Evolutionary conservation across 2,888 invertebrate species (phyloP).

Genomic region (Cetonia aurata): DNA sequence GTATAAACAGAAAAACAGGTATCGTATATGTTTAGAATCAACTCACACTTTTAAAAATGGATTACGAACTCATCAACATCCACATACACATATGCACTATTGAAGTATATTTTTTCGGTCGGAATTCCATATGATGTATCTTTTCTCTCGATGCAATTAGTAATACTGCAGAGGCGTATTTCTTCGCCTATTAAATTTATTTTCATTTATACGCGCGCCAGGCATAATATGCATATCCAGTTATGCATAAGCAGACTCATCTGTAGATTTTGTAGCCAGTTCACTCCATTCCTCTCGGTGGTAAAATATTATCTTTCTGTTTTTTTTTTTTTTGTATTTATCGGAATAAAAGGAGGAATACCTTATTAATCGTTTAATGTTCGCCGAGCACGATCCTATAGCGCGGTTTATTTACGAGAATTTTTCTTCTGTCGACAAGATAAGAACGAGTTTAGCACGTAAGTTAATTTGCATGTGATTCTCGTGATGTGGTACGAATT

Average conservation of each 20-base stretch:
- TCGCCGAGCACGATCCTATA: constrained; percentile 1
- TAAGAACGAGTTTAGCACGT: constrained; percentile 1
- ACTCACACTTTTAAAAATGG: constrained; percentile 6
- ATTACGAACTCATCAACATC: not conserved
- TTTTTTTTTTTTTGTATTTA: not conserved
- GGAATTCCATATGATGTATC: not conserved
- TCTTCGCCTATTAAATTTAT: not conserved
- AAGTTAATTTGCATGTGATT: constrained; percentile 1
- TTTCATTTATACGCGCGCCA: not conserved
- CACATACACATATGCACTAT: not conserved
- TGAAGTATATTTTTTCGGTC: not conserved
- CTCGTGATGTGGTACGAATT: not conserved
- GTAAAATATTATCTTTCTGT: not conserved
- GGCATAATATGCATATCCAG: not conserved
- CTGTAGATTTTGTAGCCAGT: too few relatives aligned
- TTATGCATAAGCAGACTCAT: not conserved
- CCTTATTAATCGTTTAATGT: constrained; percentile 1
- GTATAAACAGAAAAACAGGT: constrained; percentile 5
- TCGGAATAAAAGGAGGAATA: too few relatives aligned
- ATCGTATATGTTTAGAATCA: not conserved
- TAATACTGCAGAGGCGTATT: not conserved
- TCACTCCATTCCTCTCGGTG: not conserved
- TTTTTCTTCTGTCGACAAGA: not conserved
- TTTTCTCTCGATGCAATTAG: not conserved
- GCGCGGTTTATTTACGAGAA: not conserved